These are phyloP conservation scores for Liopterus haemorrhoidalis DNA, from an alignment of 2,888 invertebrate genomes.

Conservation along the genomic window DNA sequence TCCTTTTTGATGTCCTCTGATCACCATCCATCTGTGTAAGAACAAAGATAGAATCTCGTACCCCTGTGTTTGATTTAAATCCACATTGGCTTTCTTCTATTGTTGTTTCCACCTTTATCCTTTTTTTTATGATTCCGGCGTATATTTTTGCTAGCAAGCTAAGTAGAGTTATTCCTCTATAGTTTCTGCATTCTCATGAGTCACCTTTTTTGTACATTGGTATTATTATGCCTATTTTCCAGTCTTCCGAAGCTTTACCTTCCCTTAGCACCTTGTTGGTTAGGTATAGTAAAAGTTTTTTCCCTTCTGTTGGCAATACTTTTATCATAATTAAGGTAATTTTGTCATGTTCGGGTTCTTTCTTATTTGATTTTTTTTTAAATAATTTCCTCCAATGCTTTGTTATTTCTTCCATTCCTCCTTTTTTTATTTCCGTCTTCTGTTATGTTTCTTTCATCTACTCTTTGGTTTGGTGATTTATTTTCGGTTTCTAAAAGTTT, in stretches of 20 bases:
- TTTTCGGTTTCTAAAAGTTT: background rate
- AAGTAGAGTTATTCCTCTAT: slow-evolving; percentile 15
- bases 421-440: too few species aligned
- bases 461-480: background rate
- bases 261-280: background rate
- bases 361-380: too few species aligned
- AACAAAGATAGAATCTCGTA: slow-evolving; percentile 7
- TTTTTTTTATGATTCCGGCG: slow-evolving; percentile 12
- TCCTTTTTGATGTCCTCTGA: background rate
- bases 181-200: slow-evolving; percentile 11
- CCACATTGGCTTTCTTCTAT: slow-evolving; percentile 16
- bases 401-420: too few species aligned
- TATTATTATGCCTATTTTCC: slow-evolving; percentile 18
- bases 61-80: slow-evolving; percentile 13
- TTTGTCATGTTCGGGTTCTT: too few species aligned
- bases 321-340: too few species aligned
- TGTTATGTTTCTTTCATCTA: too few species aligned
- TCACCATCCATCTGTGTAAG: slow-evolving; percentile 8
- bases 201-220: slow-evolving; percentile 17
- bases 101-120: slow-evolving; percentile 5
- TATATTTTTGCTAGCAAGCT: slow-evolving; percentile 14
- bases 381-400: too few species aligned
- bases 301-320: too few species aligned
- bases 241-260: slow-evolving; percentile 19
- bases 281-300: slow-evolving; percentile 4